phyloP scores from a whole-genome alignment of 1,140 invertebrate species.

The Acromyrmex echinatior region DNA sequence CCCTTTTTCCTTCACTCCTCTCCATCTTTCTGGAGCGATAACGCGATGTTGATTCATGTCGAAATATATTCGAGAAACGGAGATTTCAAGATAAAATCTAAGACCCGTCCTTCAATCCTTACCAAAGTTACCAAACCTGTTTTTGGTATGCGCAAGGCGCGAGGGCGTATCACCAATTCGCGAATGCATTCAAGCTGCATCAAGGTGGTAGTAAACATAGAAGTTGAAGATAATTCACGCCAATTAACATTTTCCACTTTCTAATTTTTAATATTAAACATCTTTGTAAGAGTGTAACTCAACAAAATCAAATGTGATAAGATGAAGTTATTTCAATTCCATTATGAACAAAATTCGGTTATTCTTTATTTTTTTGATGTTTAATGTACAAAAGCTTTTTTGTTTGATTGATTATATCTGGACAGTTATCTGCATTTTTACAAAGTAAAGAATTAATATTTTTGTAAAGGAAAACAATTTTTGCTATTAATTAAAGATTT shows the following conservation, averaged over 20 bases:
- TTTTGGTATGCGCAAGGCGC: background rate
- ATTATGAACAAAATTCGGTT: background rate
- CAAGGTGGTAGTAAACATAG: background rate
- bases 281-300: background rate
- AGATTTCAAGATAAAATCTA: constrained; percentile 17
- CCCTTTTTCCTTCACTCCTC: background rate
- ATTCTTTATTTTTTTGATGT: background rate
- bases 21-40: background rate
- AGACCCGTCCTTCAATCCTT: constrained; percentile 5
- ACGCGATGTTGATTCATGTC: constrained; percentile 6
- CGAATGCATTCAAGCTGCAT: background rate
- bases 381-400: background rate
- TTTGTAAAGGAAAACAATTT: background rate
- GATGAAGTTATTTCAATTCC: background rate
- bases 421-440: background rate
- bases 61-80: background rate
- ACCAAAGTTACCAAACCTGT: constrained; percentile 1
- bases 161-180: background rate
- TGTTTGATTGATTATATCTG: background rate
- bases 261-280: background rate
- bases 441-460: background rate
- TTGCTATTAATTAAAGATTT: background rate
- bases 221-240: background rate
- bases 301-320: background rate
- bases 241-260: background rate